Evolutionary conservation across 1,140 invertebrate species (phyloP).

Genomic region (Zophobas atratus): DNA sequence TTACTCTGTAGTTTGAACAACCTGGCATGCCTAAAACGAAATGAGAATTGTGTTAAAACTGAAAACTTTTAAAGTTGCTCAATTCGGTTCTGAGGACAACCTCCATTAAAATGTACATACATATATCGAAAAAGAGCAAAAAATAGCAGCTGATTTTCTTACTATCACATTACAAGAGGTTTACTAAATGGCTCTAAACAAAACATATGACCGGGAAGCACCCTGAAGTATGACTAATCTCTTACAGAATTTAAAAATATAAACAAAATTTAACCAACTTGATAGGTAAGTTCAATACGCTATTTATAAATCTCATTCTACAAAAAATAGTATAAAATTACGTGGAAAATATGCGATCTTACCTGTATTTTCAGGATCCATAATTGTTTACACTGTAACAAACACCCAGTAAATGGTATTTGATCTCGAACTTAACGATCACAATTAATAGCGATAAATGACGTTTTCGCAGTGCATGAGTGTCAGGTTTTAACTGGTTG

Average conservation of each 20-base stretch:
- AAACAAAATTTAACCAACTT: no score
- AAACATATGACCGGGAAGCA: not conserved
- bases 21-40: slow-evolving; percentile 4
- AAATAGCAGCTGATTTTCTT: not conserved
- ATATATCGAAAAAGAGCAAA: no score
- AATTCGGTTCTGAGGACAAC: not conserved
- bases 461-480: no score
- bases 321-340: not conserved
- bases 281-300: no score
- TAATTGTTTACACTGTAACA: not conserved
- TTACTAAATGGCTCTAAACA: not conserved
- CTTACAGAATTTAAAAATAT: not conserved
- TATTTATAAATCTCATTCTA: not conserved
- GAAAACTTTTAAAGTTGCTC: not conserved
- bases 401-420: no score
- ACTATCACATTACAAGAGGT: not conserved
- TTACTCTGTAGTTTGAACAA: not conserved
- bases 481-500: no score
- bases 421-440: no score
- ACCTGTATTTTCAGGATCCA: slow-evolving; percentile 2
- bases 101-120: no score
- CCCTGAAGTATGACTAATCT: not conserved
- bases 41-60: not conserved
- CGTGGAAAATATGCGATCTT: not conserved
- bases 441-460: no score